Evolutionary conservation across 2,113 vertebrate genomes (phyloP).

Genomic region (Calyptomena viridis): DNA sequence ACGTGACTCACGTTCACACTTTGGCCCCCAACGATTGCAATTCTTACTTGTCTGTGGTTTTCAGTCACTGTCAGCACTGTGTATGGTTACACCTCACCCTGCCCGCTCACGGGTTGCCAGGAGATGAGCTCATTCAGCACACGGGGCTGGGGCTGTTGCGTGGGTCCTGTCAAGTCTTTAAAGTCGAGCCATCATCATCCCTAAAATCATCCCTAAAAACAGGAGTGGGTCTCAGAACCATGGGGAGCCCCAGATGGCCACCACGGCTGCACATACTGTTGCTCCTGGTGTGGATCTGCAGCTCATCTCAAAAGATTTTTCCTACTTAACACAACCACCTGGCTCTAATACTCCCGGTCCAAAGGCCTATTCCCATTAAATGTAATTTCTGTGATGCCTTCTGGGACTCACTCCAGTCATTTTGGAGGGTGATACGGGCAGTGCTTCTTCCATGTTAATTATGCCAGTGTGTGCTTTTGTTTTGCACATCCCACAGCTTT

Average conservation of each 20-base stretch:
- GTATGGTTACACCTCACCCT: background rate
- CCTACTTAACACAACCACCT: too few species aligned
- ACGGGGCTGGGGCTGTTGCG: accelerated
- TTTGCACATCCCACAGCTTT: background rate
- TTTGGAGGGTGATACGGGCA: background rate
- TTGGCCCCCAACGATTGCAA: background rate
- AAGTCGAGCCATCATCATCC: background rate
- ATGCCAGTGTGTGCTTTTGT: background rate
- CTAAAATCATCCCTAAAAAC: background rate
- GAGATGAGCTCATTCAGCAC: background rate
- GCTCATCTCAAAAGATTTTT: background rate
- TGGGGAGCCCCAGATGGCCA: background rate
- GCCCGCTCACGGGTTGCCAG: accelerated
- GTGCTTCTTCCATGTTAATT: background rate
- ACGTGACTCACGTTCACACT: background rate
- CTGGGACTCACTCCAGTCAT: background rate
- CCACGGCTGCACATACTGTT: accelerated
- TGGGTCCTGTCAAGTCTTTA: background rate
- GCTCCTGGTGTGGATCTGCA: background rate
- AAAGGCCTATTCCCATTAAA: accelerated
- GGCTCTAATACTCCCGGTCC: background rate
- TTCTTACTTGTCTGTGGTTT: background rate
- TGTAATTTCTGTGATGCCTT: background rate
- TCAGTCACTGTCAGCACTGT: background rate
- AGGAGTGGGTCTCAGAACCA: background rate